Percentiles rank a stretch among this genome's conserved stretches.
Conservation (phyloP, 2,113 vertebrate species). For the Picathartes gymnocephalus region DNA sequence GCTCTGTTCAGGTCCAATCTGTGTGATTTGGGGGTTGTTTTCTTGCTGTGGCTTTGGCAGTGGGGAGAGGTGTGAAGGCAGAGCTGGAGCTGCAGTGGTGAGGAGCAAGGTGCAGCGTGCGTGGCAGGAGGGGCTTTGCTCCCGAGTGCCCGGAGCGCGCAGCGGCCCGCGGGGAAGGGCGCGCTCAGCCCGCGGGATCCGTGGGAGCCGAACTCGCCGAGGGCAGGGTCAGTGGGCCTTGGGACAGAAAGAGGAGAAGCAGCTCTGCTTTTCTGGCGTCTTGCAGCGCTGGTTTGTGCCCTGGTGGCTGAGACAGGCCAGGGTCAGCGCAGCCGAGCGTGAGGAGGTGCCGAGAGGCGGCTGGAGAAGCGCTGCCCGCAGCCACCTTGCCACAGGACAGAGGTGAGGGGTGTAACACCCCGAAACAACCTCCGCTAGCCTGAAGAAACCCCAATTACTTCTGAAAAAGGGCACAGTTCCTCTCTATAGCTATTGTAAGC, state of each 20-base stretch:
- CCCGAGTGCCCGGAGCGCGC: rapidly evolving
- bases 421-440: not conserved
- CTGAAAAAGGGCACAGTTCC: not conserved
- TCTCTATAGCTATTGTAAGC: not conserved
- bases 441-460: not conserved
- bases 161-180: no score
- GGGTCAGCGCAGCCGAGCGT: not conserved
- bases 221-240: rapidly evolving
- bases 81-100: not conserved
- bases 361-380: not conserved
- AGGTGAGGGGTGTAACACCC: not conserved
- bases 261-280: not conserved
- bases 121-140: rapidly evolving
- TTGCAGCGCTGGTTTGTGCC: not conserved
- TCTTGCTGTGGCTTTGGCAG: not conserved
- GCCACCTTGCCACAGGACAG: rapidly evolving
- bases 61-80: not conserved
- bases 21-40: not conserved
- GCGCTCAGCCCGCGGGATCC: rapidly evolving
- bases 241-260: not conserved
- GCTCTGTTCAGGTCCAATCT: rapidly evolving
- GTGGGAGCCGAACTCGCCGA: not conserved
- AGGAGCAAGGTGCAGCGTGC: rapidly evolving
- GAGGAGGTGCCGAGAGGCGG: not conserved
- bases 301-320: not conserved